Evolutionary conservation across 2,888 invertebrate genomes (phyloP).

Genomic region (Seira musarum): DNA sequence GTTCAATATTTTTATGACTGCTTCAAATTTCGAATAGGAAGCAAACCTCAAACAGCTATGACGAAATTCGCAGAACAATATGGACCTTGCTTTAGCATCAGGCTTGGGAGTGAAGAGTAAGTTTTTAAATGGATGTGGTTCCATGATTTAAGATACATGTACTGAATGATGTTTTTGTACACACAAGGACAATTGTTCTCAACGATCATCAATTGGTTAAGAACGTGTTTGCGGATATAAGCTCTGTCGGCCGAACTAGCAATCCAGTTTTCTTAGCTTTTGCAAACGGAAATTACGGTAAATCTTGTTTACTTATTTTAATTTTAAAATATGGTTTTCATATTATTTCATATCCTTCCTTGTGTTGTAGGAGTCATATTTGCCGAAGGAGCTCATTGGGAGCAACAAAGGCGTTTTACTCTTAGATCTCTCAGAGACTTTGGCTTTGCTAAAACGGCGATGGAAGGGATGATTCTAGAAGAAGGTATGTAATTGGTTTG

Average conservation of each 20-base stretch:
- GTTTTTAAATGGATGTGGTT: no score
- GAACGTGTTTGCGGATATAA: slow-evolving; percentile 25
- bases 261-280: slow-evolving; percentile 26
- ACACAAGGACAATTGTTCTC: slow-evolving; percentile 38
- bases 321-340: no score
- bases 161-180: neutral
- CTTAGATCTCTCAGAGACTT: slow-evolving; percentile 47
- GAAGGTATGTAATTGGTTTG: slow-evolving; percentile 36
- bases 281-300: slow-evolving; percentile 28
- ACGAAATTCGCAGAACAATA: slow-evolving; percentile 21
- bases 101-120: slow-evolving; percentile 27
- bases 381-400: slow-evolving; percentile 53
- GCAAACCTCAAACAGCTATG: slow-evolving; percentile 14
- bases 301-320: no score
- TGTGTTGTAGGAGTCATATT: slow-evolving; percentile 29
- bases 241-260: slow-evolving; percentile 29
- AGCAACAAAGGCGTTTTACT: slow-evolving; percentile 46
- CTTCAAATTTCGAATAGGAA: no score
- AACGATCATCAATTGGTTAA: slow-evolving; percentile 40
- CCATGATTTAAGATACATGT: no score
- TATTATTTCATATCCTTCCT: neutral
- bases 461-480: slow-evolving; percentile 42
- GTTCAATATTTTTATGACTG: no score
- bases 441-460: slow-evolving; percentile 45
- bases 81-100: slow-evolving; percentile 13